Evolutionary conservation across 2,797 vertebrate genomes (phyloP).

Genomic region (Mormyrus proboscirostris): DNA sequence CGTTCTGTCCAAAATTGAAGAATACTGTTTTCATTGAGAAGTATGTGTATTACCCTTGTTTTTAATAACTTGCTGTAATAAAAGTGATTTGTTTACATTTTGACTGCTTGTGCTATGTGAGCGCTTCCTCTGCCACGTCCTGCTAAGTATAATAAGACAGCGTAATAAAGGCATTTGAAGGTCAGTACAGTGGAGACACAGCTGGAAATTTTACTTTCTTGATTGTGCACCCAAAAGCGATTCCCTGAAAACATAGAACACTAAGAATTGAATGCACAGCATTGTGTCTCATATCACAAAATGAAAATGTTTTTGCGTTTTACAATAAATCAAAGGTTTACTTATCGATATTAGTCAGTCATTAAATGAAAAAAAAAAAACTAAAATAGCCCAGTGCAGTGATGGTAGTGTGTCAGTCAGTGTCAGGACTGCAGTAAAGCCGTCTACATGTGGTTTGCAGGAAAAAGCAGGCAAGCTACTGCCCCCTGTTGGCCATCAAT

Average conservation of each 20-base stretch:
- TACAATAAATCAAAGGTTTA: not conserved
- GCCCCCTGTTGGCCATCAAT: constrained; percentile 49
- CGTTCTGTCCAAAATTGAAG: not conserved
- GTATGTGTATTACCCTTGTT: not conserved
- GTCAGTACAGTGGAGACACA: not conserved
- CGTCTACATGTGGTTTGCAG: not conserved
- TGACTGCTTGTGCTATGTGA: not conserved
- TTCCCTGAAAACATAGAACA: not conserved
- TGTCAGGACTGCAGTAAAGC: not conserved
- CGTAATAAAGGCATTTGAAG: not conserved
- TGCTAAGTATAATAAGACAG: not conserved
- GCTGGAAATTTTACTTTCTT: not conserved
- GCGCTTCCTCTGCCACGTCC: not conserved
- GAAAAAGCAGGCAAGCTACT: constrained; percentile 44
- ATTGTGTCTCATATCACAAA: not conserved
- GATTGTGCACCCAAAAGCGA: not conserved
- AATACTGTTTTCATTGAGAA: not conserved
- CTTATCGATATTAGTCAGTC: not conserved
- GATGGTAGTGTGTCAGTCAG: not conserved
- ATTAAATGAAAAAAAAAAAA: not conserved
- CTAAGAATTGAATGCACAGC: not conserved
- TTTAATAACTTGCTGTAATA: not conserved
- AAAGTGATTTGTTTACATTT: not conserved
- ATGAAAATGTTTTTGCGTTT: not conserved
- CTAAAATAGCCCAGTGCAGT: not conserved